phyloP scores from a whole-genome alignment of 2,888 invertebrate species.

The Mongoloraphidia duomilia region DNA sequence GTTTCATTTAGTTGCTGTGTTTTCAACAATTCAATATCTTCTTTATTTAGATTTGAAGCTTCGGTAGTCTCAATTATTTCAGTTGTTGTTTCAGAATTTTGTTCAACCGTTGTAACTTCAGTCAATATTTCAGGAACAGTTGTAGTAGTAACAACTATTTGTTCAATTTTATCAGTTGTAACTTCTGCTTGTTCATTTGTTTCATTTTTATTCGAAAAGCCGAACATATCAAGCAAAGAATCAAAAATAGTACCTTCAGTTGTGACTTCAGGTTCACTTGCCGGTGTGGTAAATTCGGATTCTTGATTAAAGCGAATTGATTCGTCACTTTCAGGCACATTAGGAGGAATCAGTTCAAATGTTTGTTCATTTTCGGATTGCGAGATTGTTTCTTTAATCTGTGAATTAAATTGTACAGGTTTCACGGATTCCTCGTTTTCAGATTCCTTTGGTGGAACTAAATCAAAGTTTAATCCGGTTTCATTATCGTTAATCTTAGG shows the following conservation, averaged over 20 bases:
- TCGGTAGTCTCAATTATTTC: constrained; percentile 9
- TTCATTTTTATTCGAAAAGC: constrained; percentile 25
- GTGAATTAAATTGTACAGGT: too few relatives aligned
- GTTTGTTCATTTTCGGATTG: too few relatives aligned
- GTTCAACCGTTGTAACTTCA: constrained; percentile 11
- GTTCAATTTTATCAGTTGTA: constrained; percentile 10
- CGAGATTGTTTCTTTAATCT: too few relatives aligned
- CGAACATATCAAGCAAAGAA: constrained; percentile 28
- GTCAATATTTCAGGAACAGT: constrained; percentile 18
- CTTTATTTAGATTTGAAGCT: constrained; percentile 1
- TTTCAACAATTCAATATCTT: too few relatives aligned
- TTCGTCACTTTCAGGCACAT: too few relatives aligned
- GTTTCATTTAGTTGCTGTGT: not conserved
- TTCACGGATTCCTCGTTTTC: too few relatives aligned
- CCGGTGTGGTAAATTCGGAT: too few relatives aligned
- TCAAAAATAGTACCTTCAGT: constrained; percentile 22
- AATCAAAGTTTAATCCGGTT: too few relatives aligned
- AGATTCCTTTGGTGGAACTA: too few relatives aligned
- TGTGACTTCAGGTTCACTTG: not conserved
- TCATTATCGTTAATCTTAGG: too few relatives aligned
- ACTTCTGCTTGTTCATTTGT: constrained; percentile 8
- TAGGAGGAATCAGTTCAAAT: too few relatives aligned
- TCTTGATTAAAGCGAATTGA: too few relatives aligned
- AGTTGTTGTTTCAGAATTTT: constrained; percentile 5
- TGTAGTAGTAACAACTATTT: constrained; percentile 2